Percentiles rank a stretch among this genome's conserved stretches.
Conservation (phyloP, 2,888 invertebrate species). For the Empis stercorea region DNA sequence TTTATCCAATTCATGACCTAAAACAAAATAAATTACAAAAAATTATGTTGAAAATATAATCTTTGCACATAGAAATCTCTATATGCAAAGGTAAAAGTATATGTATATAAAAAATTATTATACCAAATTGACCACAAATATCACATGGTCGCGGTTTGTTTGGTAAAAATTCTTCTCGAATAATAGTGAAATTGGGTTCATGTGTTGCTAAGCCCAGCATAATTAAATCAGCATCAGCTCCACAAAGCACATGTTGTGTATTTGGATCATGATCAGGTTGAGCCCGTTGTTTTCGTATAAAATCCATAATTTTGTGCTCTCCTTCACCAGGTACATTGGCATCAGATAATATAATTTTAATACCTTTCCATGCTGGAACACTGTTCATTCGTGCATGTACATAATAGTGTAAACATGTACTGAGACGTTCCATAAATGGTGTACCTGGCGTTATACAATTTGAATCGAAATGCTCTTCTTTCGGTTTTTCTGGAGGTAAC, state of each 20-base stretch:
- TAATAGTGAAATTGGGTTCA: slow-evolving; percentile 97
- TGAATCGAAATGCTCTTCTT: slow-evolving; percentile 92
- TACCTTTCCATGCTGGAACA: slow-evolving; percentile 88
- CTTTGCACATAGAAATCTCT: too few species aligned
- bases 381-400: slow-evolving; percentile 52
- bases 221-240: slow-evolving; percentile 96
- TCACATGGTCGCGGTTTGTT: slow-evolving; percentile 94
- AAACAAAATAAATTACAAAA: slow-evolving; percentile 31
- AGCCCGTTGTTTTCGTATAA: slow-evolving; percentile 85
- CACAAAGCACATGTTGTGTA: slow-evolving; percentile 93
- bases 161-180: slow-evolving; percentile 95
- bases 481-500: slow-evolving; percentile 76
- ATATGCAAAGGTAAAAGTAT: too few species aligned
- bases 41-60: background rate
- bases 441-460: slow-evolving; percentile 99
- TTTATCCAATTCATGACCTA: slow-evolving; percentile 83
- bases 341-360: slow-evolving; percentile 95
- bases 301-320: slow-evolving; percentile 99
- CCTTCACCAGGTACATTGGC: slow-evolving; percentile 98
- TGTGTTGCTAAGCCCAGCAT: slow-evolving; percentile 98
- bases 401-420: slow-evolving; percentile 52
- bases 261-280: slow-evolving; percentile 96
- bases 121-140: slow-evolving; percentile 73
- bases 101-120: background rate
- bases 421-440: slow-evolving; percentile 88